phyloP scores from a whole-genome alignment of 2,797 vertebrate genomes.

The Tympanoctomys barrerae region DNA sequence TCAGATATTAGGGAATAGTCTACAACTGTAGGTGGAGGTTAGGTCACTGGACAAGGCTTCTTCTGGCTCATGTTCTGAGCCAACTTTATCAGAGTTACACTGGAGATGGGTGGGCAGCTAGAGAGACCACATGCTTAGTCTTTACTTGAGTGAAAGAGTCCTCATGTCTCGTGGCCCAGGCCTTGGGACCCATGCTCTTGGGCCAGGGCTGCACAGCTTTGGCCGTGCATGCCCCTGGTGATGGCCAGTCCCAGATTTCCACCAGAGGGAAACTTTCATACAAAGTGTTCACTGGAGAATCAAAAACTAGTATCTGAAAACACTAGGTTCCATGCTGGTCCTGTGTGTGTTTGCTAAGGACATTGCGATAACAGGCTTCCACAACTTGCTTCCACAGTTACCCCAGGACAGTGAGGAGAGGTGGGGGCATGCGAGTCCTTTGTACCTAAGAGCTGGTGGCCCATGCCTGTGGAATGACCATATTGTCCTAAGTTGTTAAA shows the following conservation, averaged over 20 bases:
- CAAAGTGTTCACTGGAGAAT: neutral
- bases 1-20: neutral
- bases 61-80: neutral
- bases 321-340: neutral
- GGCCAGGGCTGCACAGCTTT: neutral
- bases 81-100: neutral
- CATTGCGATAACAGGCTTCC: neutral
- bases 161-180: neutral
- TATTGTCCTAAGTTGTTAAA: neutral
- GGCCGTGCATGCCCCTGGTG: neutral
- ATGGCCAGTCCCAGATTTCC: fast-evolving
- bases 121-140: neutral
- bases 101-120: neutral
- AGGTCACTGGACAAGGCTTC: neutral
- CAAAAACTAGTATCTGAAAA: neutral
- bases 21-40: neutral
- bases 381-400: neutral
- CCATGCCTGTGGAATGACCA: neutral
- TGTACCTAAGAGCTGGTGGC: neutral
- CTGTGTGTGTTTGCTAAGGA: neutral
- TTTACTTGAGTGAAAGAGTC: neutral
- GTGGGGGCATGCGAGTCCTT: fast-evolving
- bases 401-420: neutral
- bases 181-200: too few species aligned
- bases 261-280: neutral